These are phyloP conservation scores for Ischnus inquisitorius DNA, from an alignment of 2,888 invertebrate genomes.

Conservation along the genomic window DNA sequence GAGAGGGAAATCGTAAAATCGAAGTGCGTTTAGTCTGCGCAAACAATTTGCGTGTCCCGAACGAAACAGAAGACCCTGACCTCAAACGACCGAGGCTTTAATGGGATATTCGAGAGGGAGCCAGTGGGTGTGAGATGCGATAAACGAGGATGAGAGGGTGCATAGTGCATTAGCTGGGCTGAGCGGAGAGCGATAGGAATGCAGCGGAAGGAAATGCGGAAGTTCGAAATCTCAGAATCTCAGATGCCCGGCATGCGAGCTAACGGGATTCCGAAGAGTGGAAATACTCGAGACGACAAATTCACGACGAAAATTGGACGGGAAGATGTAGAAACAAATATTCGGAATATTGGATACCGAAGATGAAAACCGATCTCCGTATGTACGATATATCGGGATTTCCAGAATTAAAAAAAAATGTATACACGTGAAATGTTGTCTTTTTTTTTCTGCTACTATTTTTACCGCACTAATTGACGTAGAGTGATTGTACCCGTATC, in stretches of 20 bases:
- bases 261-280: slow-evolving; percentile 17
- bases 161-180: slow-evolving; percentile 23
- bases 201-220: slow-evolving; percentile 34
- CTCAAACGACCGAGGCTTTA: slow-evolving; percentile 44
- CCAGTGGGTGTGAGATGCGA: background rate
- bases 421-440: too few species aligned
- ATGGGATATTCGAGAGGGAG: slow-evolving; percentile 47
- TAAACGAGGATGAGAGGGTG: slow-evolving; percentile 16
- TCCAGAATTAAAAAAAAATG: too few species aligned
- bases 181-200: slow-evolving; percentile 21
- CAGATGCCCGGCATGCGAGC: background rate
- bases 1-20: background rate
- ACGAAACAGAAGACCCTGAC: slow-evolving; percentile 52
- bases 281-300: background rate
- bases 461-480: too few species aligned
- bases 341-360: background rate
- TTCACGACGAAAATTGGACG: background rate
- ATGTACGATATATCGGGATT: background rate
- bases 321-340: background rate
- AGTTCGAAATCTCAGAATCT: slow-evolving; percentile 26
- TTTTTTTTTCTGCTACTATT: too few species aligned
- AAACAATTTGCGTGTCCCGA: slow-evolving; percentile 30
- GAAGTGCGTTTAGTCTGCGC: slow-evolving; percentile 33
- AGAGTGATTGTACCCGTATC: too few species aligned
- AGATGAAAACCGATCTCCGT: background rate